Conservation (phyloP, 2,888 invertebrate species). For the Archaeoteleia sp. region DNA sequence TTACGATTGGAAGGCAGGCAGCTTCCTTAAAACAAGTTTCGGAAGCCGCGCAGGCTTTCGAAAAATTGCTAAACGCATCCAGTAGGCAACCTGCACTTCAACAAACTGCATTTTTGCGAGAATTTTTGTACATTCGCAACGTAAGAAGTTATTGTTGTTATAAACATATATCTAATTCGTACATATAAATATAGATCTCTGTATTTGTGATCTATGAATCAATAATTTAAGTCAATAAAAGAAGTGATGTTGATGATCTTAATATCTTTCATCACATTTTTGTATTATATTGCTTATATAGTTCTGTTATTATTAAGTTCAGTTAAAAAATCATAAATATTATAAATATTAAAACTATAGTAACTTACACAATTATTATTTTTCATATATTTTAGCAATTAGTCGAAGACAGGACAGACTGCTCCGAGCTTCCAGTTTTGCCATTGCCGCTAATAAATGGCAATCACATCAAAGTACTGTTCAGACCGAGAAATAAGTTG, state of each 20-base stretch:
- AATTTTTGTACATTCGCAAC: slow-evolving; percentile 90
- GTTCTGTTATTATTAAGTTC: too few relatives aligned
- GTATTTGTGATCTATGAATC: too few relatives aligned
- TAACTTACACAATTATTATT: too few relatives aligned
- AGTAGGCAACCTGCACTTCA: slow-evolving; percentile 84
- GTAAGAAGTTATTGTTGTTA: too few relatives aligned
- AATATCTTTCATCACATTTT: too few relatives aligned
- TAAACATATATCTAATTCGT: too few relatives aligned
- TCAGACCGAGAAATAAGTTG: slow-evolving; percentile 79
- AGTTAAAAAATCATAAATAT: too few relatives aligned
- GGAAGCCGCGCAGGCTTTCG: slow-evolving; percentile 85
- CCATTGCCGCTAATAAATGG: slow-evolving; percentile 85
- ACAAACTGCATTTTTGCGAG: slow-evolving; percentile 88
- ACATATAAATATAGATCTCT: too few relatives aligned
- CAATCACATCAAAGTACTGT: slow-evolving; percentile 82
- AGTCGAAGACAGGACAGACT: slow-evolving; percentile 65
- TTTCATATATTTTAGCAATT: slow-evolving; percentile 59
- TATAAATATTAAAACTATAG: too few relatives aligned
- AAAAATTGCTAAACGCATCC: slow-evolving; percentile 83
- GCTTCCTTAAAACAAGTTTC: slow-evolving; percentile 84
- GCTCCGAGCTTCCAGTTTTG: slow-evolving; percentile 78
- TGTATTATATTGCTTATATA: slow-evolving; percentile 6
- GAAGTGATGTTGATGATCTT: too few relatives aligned
- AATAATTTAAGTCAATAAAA: too few relatives aligned
- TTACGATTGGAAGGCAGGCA: slow-evolving; percentile 93